Percentiles rank a stretch among this genome's conserved stretches.
These are phyloP conservation scores for Aldrovandia affinis DNA, from an alignment of 2,797 vertebrate genomes.

Conservation along the genomic window DNA sequence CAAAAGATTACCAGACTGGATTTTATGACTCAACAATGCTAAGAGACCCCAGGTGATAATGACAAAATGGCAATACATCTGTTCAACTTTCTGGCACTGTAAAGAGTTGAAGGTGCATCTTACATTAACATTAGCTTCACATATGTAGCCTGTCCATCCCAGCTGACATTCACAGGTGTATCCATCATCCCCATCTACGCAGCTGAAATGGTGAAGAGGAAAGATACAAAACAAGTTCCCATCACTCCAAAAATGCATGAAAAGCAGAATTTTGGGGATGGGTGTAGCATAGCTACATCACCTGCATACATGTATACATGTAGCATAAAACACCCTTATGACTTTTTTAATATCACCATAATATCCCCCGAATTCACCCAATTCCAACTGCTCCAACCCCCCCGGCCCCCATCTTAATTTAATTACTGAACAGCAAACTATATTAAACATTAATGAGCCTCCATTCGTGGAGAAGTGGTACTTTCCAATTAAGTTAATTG, in stretches of 20 bases:
- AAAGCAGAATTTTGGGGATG: background rate
- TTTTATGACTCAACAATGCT: background rate
- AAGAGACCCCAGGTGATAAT: background rate
- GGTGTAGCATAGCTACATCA: background rate
- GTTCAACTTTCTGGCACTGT: background rate
- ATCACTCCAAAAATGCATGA: background rate
- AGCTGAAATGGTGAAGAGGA: slow-evolving; percentile 71
- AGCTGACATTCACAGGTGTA: slow-evolving; percentile 75
- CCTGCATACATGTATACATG: background rate
- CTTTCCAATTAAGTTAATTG: slow-evolving; percentile 71
- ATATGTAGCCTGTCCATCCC: slow-evolving; percentile 78
- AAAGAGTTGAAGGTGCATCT: slow-evolving; percentile 50
- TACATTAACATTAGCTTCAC: slow-evolving; percentile 80
- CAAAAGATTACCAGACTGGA: background rate
- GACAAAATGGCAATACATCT: background rate
- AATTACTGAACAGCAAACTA: slow-evolving; percentile 51
- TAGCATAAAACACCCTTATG: background rate
- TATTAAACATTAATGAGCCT: slow-evolving; percentile 66
- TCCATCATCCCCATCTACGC: slow-evolving; percentile 69
- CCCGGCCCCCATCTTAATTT: background rate
- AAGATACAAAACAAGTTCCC: background rate
- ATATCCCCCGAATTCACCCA: background rate
- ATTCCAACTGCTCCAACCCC: background rate
- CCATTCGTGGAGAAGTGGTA: slow-evolving; percentile 58
- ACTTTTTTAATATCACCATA: background rate